These are phyloP conservation scores for Strongylocentrotus purpuratus DNA, from an alignment of 35 echinoderm and acorn worm species.

Conservation along the genomic window DNA sequence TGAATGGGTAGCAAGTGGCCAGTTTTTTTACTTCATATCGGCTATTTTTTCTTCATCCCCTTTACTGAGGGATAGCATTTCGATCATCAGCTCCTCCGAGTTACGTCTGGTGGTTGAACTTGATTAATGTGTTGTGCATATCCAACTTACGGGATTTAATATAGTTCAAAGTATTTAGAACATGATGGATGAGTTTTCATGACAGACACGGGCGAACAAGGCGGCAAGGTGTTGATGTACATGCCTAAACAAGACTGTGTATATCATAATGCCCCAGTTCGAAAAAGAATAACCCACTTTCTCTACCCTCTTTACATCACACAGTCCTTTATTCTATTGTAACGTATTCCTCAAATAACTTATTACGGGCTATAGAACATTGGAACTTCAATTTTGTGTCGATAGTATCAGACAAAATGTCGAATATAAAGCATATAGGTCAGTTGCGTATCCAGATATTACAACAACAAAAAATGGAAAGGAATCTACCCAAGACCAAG, in stretches of 20 bases:
- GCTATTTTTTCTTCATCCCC: not conserved
- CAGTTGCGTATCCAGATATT: too few relatives aligned
- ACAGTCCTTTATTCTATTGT: too few relatives aligned
- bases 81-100: not conserved
- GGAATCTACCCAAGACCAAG: too few relatives aligned
- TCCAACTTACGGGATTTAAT: slow-evolving; percentile 11
- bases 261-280: not conserved
- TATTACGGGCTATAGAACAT: too few relatives aligned
- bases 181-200: not conserved
- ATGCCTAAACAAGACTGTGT: not conserved
- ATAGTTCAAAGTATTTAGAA: not conserved
- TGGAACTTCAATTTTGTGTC: too few relatives aligned
- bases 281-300: not conserved
- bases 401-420: too few relatives aligned
- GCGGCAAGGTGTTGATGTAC: not conserved
- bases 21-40: not conserved
- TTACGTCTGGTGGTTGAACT: slow-evolving; percentile 16
- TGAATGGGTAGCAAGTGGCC: not conserved
- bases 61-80: not conserved
- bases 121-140: slow-evolving; percentile 5
- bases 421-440: too few relatives aligned
- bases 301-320: not conserved
- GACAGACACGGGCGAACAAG: not conserved
- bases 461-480: too few relatives aligned
- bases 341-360: too few relatives aligned